Conservation (phyloP, 2,113 vertebrate genomes). For the Seriola aureovittata region DNA sequence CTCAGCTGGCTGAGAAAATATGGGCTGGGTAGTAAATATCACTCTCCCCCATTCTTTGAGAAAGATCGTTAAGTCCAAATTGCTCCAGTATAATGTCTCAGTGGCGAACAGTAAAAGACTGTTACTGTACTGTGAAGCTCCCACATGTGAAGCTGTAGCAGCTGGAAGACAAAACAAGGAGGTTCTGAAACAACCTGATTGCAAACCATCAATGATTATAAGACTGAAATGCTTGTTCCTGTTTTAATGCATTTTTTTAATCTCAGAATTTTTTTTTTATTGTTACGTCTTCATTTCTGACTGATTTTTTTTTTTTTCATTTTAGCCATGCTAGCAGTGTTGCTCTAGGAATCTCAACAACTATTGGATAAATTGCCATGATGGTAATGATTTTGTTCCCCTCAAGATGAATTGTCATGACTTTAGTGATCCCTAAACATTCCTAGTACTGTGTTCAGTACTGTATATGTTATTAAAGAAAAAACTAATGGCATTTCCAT, state of each 20-base stretch:
- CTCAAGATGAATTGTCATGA: too few species aligned
- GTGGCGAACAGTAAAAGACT: constrained; percentile 13
- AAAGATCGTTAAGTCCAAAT: neutral
- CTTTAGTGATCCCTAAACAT: neutral
- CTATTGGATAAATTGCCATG: too few species aligned
- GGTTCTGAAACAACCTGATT: neutral
- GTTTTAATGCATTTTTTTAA: too few species aligned
- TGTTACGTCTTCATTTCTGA: neutral
- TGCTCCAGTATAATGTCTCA: neutral
- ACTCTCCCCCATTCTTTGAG: neutral
- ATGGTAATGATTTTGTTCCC: too few species aligned
- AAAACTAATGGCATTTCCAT: too few species aligned
- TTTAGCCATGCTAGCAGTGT: neutral
- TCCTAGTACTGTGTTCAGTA: too few species aligned
- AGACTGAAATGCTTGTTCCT: too few species aligned
- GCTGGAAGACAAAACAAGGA: neutral
- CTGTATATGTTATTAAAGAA: too few species aligned
- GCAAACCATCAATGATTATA: too few species aligned
- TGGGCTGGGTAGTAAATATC: neutral
- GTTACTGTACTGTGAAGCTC: neutral
- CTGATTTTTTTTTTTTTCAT: neutral
- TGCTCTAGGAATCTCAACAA: too few species aligned
- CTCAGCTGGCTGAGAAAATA: neutral
- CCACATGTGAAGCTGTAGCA: neutral
- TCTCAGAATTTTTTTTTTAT: neutral